A percentile compares a stretch with the other conserved stretches of the same genome.
Evolutionary conservation across 2,797 vertebrate genomes (phyloP).

Genomic region (Leptoclinus maculatus): DNA sequence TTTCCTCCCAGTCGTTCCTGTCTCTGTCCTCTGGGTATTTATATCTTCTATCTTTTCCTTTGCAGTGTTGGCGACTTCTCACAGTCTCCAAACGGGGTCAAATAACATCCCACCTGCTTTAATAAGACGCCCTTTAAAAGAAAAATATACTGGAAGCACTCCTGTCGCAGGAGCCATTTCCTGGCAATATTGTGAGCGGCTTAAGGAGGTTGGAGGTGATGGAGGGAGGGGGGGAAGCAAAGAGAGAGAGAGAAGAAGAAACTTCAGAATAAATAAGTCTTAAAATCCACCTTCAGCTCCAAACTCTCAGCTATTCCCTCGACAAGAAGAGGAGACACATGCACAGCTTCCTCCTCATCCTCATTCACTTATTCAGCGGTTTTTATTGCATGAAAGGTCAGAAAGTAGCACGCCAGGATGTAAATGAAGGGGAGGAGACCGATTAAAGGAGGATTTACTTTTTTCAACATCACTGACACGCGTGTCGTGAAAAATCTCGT

Average conservation of each 20-base stretch:
- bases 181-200: constrained; percentile 48
- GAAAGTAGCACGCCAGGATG: not conserved
- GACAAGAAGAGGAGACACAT: not conserved
- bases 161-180: constrained; percentile 51
- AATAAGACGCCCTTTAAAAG: constrained; percentile 10
- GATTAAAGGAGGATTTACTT: constrained; percentile 14
- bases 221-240: not conserved
- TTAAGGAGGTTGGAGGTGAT: constrained; percentile 38
- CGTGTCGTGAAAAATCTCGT: not conserved
- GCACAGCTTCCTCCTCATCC: not conserved
- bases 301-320: not conserved
- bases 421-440: not conserved
- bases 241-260: not conserved
- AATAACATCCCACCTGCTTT: constrained; percentile 22
- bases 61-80: not conserved
- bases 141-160: not conserved
- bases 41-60: not conserved
- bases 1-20: constrained; percentile 8
- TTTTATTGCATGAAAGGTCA: not conserved
- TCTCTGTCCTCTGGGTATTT: constrained; percentile 21
- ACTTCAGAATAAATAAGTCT: constrained; percentile 17
- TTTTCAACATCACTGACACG: not conserved
- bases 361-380: not conserved
- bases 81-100: constrained; percentile 6
- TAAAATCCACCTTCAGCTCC: constrained; percentile 5